phyloP scores from a whole-genome alignment of 2,797 vertebrate genomes.

The Sebastes matsubarae region DNA sequence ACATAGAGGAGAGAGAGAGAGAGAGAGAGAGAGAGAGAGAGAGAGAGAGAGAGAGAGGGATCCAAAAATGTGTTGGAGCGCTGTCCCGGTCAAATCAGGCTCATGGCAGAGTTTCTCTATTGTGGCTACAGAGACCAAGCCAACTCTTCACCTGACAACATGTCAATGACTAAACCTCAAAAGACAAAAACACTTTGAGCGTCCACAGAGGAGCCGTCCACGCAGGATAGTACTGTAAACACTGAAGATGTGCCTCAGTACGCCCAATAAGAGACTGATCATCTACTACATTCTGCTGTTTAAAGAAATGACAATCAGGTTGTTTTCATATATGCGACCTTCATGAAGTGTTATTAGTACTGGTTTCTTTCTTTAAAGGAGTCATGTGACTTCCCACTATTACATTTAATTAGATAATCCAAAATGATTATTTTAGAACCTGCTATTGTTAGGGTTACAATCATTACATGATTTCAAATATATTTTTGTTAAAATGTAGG shows the following conservation, averaged over 20 bases:
- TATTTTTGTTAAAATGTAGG: not conserved
- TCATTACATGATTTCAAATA: not conserved
- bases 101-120: constrained; percentile 62
- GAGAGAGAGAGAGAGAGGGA: not conserved
- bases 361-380: not conserved
- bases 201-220: not conserved
- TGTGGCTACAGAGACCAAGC: constrained; percentile 44
- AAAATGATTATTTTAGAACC: not conserved
- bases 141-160: constrained; percentile 59
- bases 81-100: constrained; percentile 54
- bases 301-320: not conserved
- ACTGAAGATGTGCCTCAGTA: not conserved
- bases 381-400: not conserved
- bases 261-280: not conserved
- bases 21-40: no score
- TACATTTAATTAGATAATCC: not conserved
- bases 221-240: not conserved
- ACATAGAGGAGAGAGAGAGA: not conserved
- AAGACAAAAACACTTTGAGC: constrained; percentile 12
- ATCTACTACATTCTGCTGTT: not conserved
- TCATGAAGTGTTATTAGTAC: not conserved
- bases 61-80: constrained; percentile 77
- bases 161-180: constrained; percentile 41
- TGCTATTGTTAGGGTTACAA: not conserved
- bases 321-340: not conserved